A percentile compares a stretch with the other conserved stretches of the same genome.
These are phyloP conservation scores for Argynnis bischoffii DNA, from an alignment of 2,888 invertebrate genomes.

Conservation along the genomic window DNA sequence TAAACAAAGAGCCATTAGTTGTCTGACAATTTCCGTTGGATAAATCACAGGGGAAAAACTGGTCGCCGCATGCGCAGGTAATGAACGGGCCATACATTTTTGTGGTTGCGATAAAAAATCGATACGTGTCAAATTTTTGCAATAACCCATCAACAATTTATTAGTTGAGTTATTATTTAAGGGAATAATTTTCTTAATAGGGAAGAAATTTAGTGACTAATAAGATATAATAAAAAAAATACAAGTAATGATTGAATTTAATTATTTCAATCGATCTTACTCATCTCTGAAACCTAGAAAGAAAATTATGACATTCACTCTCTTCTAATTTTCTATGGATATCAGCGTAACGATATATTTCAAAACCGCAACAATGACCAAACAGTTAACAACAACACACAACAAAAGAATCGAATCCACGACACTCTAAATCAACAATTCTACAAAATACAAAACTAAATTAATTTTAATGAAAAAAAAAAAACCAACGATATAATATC, in stretches of 20 bases:
- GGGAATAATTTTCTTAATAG: neutral
- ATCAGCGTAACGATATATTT: too few relatives aligned
- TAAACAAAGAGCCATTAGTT: slow-evolving; percentile 80
- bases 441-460: slow-evolving; percentile 1
- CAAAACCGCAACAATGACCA: too few relatives aligned
- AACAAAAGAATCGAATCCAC: too few relatives aligned
- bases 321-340: too few relatives aligned
- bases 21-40: slow-evolving; percentile 80
- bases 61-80: slow-evolving; percentile 57
- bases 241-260: too few relatives aligned
- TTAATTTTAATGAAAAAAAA: neutral
- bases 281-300: too few relatives aligned
- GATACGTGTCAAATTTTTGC: slow-evolving; percentile 29
- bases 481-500: slow-evolving; percentile 37
- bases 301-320: too few relatives aligned
- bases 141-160: slow-evolving; percentile 3
- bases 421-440: neutral
- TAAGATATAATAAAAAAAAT: too few relatives aligned
- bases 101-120: slow-evolving; percentile 38
- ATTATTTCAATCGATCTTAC: too few relatives aligned
- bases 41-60: slow-evolving; percentile 77
- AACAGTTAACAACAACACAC: too few relatives aligned
- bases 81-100: slow-evolving; percentile 58
- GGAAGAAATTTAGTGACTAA: neutral
- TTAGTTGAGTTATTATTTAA: slow-evolving; percentile 9